A percentile compares a stretch with the other conserved stretches of the same genome.
Evolutionary conservation across 2,113 vertebrate species (phyloP).

Genomic region (Epinephelus cyanopodus): DNA sequence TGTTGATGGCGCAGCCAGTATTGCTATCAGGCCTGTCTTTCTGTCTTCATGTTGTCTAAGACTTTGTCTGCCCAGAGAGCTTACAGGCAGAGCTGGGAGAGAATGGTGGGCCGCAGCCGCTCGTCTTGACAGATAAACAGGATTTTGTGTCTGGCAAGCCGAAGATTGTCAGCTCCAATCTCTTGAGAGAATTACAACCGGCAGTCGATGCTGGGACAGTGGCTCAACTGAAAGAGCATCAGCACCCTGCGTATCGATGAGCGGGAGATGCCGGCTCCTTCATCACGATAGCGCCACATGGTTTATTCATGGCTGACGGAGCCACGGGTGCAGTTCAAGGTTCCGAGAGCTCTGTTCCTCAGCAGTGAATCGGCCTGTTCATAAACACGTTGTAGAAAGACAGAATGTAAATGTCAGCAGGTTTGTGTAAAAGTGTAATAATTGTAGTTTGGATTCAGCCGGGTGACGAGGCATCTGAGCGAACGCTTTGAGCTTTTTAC

Average conservation of each 20-base stretch:
- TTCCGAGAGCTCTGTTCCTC: constrained; percentile 26
- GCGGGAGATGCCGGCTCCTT: constrained; percentile 54
- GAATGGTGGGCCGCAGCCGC: constrained; percentile 54
- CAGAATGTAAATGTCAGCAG: constrained; percentile 52
- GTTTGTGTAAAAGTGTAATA: constrained; percentile 34
- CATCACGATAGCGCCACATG: constrained; percentile 51
- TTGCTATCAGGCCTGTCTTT: constrained; percentile 40
- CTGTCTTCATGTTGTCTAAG: constrained; percentile 64
- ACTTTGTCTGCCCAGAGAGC: constrained; percentile 64
- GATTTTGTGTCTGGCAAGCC: constrained; percentile 79
- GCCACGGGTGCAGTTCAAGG: constrained; percentile 36
- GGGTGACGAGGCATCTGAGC: constrained; percentile 5
- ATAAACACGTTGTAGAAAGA: constrained; percentile 28
- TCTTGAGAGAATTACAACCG: constrained; percentile 81
- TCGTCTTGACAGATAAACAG: constrained; percentile 80
- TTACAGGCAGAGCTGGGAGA: constrained; percentile 64
- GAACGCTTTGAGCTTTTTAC: constrained; percentile 37
- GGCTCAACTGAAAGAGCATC: constrained; percentile 62
- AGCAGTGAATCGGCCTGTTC: background rate
- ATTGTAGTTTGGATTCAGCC: constrained; percentile 23
- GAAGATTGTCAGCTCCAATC: constrained; percentile 78
- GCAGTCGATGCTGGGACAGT: constrained; percentile 67
- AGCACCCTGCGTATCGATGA: constrained; percentile 43
- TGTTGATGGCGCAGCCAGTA: constrained; percentile 28
- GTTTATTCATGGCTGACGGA: constrained; percentile 60